Evolutionary conservation across 1,140 invertebrate genomes (phyloP).

Genomic region (Hormaphis cornu): DNA sequence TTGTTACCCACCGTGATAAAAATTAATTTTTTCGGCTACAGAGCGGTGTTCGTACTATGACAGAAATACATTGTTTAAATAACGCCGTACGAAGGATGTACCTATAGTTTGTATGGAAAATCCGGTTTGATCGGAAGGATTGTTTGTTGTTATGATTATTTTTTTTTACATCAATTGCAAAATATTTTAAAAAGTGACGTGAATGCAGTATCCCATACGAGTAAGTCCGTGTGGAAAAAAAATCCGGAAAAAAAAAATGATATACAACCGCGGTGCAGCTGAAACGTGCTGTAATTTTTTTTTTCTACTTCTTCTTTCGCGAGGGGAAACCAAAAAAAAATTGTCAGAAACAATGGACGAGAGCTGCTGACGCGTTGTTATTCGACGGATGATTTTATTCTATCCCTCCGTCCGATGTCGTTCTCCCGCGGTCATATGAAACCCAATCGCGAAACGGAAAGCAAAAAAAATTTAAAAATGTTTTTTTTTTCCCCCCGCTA

Average conservation of each 20-base stretch:
- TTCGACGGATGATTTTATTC: conserved; percentile 11
- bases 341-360: conserved; percentile 24
- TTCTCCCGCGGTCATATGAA: neutral
- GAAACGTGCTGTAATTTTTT: conserved; percentile 19
- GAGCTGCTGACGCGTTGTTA: no score
- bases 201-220: no score
- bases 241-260: neutral
- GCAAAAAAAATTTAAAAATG: no score
- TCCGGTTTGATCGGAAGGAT: conserved; percentile 3
- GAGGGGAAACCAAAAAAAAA: conserved; percentile 2
- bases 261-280: conserved; percentile 1
- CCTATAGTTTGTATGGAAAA: neutral
- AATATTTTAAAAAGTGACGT: no score
- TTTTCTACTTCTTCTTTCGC: neutral
- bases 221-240: neutral
- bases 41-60: neutral
- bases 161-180: no score
- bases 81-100: neutral
- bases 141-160: no score
- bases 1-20: no score
- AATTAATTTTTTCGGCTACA: no score
- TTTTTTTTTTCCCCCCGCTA: no score
- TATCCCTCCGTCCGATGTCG: neutral
- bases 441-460: neutral
- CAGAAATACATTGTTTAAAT: neutral